Percentiles rank a stretch among this genome's conserved stretches.
These are phyloP conservation scores for Heterotilapia buettikoferi DNA, from an alignment of 2,113 vertebrate genomes.

Conservation along the genomic window DNA sequence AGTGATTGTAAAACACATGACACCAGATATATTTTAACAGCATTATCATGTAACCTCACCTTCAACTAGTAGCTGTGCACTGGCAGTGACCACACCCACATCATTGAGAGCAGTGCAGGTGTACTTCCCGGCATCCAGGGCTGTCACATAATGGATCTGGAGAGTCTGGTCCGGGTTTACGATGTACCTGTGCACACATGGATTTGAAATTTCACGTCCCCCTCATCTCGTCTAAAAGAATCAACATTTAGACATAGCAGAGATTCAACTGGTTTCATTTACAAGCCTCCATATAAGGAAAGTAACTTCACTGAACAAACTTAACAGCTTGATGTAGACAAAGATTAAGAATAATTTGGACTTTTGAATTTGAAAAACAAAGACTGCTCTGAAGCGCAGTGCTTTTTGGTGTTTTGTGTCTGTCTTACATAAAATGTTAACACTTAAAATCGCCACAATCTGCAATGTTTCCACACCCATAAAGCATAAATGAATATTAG, in stretches of 20 bases:
- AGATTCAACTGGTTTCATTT: background rate
- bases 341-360: background rate
- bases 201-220: background rate
- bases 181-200: constrained; percentile 71
- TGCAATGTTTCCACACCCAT: background rate
- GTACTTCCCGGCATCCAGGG: constrained; percentile 74
- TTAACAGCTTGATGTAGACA: background rate
- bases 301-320: background rate
- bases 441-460: background rate
- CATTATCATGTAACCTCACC: constrained; percentile 53
- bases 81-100: constrained; percentile 64
- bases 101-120: constrained; percentile 78
- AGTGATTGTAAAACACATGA: background rate
- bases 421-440: too few relatives aligned
- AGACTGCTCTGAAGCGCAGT: background rate
- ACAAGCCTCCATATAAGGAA: background rate
- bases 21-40: background rate
- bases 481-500: background rate
- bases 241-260: background rate
- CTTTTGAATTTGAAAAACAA: background rate
- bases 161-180: constrained; percentile 79
- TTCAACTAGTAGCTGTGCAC: constrained; percentile 70
- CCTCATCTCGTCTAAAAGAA: background rate
- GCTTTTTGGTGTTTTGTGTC: background rate
- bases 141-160: constrained; percentile 74